Conservation (phyloP, 1,140 invertebrate genomes). For the Argopecten irradians region DNA sequence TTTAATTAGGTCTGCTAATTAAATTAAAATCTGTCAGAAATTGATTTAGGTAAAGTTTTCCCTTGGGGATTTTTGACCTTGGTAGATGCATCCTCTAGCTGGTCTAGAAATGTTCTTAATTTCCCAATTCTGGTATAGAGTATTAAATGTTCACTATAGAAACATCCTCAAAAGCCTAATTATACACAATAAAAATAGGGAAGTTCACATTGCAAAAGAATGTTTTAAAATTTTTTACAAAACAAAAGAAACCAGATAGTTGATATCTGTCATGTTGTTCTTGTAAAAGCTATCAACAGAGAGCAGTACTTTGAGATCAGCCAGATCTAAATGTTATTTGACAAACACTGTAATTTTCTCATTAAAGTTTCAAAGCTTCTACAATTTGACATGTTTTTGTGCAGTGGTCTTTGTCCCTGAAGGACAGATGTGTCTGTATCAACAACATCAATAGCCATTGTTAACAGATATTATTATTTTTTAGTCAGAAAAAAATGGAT, state of each 20-base stretch:
- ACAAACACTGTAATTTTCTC: neutral
- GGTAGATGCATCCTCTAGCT: neutral
- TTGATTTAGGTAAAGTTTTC: slow-evolving; percentile 8
- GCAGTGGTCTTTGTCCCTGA: neutral
- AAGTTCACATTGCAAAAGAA: too few species aligned
- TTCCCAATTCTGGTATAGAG: too few species aligned
- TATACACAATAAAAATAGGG: too few species aligned
- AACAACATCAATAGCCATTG: neutral
- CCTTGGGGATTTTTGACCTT: neutral
- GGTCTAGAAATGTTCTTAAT: too few species aligned
- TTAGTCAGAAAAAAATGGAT: neutral
- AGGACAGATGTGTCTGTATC: slow-evolving; percentile 3
- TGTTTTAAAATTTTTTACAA: too few species aligned
- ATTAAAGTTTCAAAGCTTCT: neutral
- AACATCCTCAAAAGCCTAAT: too few species aligned
- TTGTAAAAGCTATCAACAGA: slow-evolving; percentile 9
- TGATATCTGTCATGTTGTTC: too few species aligned
- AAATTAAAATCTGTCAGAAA: neutral
- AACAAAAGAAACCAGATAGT: too few species aligned
- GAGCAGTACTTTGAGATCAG: neutral
- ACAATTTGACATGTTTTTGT: neutral
- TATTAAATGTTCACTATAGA: too few species aligned
- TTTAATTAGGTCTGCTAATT: slow-evolving; percentile 11
- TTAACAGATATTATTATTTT: neutral
- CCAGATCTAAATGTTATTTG: neutral